These are phyloP conservation scores for Sphaeridia pumilis DNA, from an alignment of 2,888 invertebrate species.

Conservation along the genomic window DNA sequence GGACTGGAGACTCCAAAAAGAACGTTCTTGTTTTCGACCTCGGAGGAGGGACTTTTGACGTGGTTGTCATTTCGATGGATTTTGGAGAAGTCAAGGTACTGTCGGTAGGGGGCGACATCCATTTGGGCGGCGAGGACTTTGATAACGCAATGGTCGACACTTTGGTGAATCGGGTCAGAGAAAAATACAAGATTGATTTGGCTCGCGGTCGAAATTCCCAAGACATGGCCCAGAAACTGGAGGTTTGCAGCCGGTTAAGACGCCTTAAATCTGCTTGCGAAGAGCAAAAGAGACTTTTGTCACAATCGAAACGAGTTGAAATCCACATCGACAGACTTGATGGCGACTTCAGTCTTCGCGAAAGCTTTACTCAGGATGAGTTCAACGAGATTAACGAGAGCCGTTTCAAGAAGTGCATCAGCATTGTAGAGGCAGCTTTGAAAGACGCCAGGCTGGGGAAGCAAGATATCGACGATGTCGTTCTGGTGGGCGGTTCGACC, in stretches of 20 bases:
- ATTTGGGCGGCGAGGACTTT: conserved; percentile 20
- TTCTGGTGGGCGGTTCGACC: conserved; percentile 69
- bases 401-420: conserved; percentile 11
- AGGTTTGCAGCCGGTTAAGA: neutral
- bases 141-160: conserved; percentile 9
- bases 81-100: conserved; percentile 11
- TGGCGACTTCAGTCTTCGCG: conserved; percentile 6
- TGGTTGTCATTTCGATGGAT: conserved; percentile 15
- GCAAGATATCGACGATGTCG: conserved; percentile 45
- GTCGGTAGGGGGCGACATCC: conserved; percentile 10
- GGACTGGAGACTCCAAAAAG: neutral
- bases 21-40: conserved; percentile 14
- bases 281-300: neutral
- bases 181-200: neutral
- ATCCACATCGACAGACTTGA: neutral
- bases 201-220: neutral
- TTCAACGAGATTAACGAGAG: conserved; percentile 15
- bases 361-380: conserved; percentile 7
- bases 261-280: neutral
- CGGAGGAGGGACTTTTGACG: conserved; percentile 30
- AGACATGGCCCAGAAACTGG: neutral
- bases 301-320: neutral
- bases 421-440: conserved; percentile 5
- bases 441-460: neutral
- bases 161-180: neutral